Evolutionary conservation across 1,140 invertebrate species (phyloP), one percentile per base, ranked within the genome.

Genomic region (Diprion similis): DNA sequence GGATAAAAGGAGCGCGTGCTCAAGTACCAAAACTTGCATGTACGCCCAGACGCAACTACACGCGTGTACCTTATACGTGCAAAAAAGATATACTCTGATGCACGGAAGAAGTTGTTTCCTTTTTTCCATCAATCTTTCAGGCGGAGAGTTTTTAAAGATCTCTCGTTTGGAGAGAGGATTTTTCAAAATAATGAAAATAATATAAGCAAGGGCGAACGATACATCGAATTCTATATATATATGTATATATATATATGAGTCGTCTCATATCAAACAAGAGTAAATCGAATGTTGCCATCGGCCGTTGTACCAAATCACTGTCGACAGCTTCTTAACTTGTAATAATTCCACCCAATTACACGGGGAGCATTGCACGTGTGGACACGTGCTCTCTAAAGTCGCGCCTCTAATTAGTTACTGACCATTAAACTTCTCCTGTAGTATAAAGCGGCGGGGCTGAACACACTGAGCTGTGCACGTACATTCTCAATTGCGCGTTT

Each of bases 1-100:
- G 70, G 15, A 74, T 64, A 79, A 77, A 19, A 19, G 37, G 17
- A 45, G 81, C 82, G 83, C 85, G 85, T 87, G 85, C 83, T 83
- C 80, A 86, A 87, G 85, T 87, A 81, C 83, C 83, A 82, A 79
- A 75, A 76, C 66, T 71, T 77, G 3, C 51, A 59, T 37, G 24
- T 59, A 15, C 51, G 51, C 51, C n/a, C 76, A 80, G 78, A 85
- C 80, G 81, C 82, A 82, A 81, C 83, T 84, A 84, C 81, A 80
- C 70, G 79, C 80, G 77, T 15, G 59, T 78, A 69, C 73, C 70
- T 73, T n/a, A 66, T 10, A 68, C 74, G 72, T 77, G 75, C 79
- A 64, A 6, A 37, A 80, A 83, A 85, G 83, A 83, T 84, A 81
- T 76, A 79, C 68, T 7, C 59, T 15, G n/a, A n/a, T n/a, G 75